phyloP scores from a whole-genome alignment of 2,113 vertebrate species.

The Anolis sagrei region DNA sequence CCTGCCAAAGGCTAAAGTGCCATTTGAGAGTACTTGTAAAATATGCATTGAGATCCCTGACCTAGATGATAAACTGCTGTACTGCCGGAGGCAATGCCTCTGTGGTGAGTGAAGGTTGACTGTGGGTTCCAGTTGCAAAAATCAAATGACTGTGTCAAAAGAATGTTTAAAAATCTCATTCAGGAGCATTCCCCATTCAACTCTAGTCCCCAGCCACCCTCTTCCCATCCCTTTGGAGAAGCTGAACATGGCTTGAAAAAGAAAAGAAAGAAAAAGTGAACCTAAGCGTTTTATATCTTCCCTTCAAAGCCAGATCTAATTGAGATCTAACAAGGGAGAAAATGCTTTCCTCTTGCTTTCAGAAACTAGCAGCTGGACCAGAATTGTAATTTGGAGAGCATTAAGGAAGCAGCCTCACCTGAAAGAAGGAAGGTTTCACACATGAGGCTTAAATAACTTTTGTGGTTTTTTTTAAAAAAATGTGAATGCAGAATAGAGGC shows the following conservation, averaged over 20 bases:
- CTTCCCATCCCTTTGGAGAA: slow-evolving; percentile 45
- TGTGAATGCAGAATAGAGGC: neutral
- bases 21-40: slow-evolving; percentile 24
- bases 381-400: slow-evolving; percentile 16
- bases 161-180: slow-evolving; percentile 16
- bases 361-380: slow-evolving; percentile 34
- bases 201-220: neutral
- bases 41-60: slow-evolving; percentile 44
- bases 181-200: slow-evolving; percentile 8
- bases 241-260: neutral
- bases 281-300: slow-evolving; percentile 46
- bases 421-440: neutral
- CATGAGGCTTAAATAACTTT: neutral
- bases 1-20: slow-evolving; percentile 41
- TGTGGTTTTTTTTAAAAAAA: neutral
- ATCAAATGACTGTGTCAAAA: slow-evolving; percentile 56
- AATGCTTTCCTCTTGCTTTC: slow-evolving; percentile 28
- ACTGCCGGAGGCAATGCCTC: slow-evolving; percentile 64
- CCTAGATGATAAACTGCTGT: slow-evolving; percentile 54
- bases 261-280: slow-evolving; percentile 12
- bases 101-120: slow-evolving; percentile 48
- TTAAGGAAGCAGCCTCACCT: neutral
- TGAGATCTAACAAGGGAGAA: slow-evolving; percentile 57
- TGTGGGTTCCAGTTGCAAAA: slow-evolving; percentile 40
- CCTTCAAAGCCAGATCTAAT: slow-evolving; percentile 64